Base-by-base conservation (phyloP, 2,888 invertebrate species). In the Venusia cambrica region DNA sequence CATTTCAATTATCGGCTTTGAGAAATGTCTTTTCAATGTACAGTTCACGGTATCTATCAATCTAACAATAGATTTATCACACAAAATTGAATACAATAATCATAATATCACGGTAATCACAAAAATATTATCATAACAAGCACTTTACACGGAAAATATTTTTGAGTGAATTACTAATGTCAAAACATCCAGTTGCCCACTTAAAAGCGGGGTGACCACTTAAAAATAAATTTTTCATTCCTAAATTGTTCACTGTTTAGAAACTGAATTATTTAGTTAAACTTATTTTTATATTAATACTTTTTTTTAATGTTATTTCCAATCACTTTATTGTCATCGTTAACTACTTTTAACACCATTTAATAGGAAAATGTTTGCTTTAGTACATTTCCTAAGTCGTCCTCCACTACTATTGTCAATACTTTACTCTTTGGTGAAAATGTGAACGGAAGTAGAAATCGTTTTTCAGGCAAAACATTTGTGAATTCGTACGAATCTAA, bases 361-460 rank as follows among this genome's bases (percentile, higher is more conserved):
- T 67, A 88, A 65, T 88, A 87, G 3, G 90, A 88, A 73, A 90
- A 87, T 51, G 89, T 87, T 63, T 90, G 88, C 73, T 92, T 92
- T 39, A 93, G 74, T 47, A 92, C 89, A 63, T 91, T 91, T 51
- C 93, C 93, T 47, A 88, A 69, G 46, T 91, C 90, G 56, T 93
- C 92, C 72, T 92, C 91, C 19, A 91, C 91, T 32, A 92, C 88
- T 54, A 93, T 87, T 22, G 89, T 89, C 32, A 89, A 67, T 40
- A 80, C 81, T 72, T 76, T 83, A 35, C 73, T 79, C 66, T 77
- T 81, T 29, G 75, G 77, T 27, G 87, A 77, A 60, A 84, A 81
- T 15, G 88, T 87, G 62, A 87, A 87, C 4, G 89, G 89, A 38
- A 90, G 70, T 56, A 88, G 73, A 62, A 90, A 90, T 49, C 88